Conservation (phyloP, 2,888 invertebrate species). For the Coenonympha arcania region DNA sequence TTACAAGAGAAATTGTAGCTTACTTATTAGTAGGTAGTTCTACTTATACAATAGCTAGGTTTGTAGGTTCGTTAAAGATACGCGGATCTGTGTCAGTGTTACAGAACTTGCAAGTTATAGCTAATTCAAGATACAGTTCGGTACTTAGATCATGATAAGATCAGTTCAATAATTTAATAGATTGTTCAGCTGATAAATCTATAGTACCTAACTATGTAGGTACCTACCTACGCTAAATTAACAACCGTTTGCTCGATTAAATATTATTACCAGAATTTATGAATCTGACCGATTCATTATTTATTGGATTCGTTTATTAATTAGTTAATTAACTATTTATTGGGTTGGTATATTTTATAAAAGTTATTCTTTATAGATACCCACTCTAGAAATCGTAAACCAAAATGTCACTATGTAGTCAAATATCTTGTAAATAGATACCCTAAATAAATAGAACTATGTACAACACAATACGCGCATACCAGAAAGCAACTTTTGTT, state of each 20-base stretch:
- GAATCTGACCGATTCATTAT: too few species aligned
- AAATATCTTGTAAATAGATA: too few species aligned
- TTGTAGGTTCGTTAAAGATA: neutral
- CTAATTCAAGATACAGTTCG: neutral
- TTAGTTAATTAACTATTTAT: too few species aligned
- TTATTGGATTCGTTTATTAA: too few species aligned
- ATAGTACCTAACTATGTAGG: neutral
- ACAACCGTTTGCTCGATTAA: too few species aligned
- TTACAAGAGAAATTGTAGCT: neutral
- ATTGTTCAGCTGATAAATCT: neutral
- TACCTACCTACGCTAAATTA: neutral
- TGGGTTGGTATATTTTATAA: too few species aligned
- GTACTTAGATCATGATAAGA: neutral
- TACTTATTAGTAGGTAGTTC: neutral
- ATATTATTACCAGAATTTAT: too few species aligned
- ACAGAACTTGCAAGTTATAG: neutral
- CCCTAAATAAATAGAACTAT: too few species aligned
- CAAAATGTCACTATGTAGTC: too few species aligned
- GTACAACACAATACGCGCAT: constrained; percentile 2
- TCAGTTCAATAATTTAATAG: neutral
- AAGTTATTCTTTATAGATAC: too few species aligned
- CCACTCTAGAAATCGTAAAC: too few species aligned
- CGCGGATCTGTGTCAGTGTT: neutral
- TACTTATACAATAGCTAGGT: too few species aligned
- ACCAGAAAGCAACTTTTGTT: constrained; percentile 11